Conservation (phyloP, 2,888 invertebrate genomes). For the Protonemura montana region DNA sequence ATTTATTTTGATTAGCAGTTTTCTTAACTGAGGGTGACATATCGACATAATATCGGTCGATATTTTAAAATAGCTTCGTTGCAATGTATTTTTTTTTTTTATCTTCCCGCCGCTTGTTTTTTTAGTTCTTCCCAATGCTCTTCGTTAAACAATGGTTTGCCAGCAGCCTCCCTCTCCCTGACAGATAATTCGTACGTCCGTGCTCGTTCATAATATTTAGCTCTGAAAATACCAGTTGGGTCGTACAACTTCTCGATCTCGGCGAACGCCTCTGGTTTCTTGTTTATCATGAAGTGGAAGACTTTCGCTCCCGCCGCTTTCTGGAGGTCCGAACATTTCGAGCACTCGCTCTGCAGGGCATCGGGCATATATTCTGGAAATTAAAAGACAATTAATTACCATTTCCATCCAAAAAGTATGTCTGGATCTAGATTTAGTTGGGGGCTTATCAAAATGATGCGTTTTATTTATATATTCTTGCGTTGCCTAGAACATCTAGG, state of each 20-base stretch:
- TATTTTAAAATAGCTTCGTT: no score
- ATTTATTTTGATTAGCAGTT: no score
- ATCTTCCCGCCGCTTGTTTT: no score
- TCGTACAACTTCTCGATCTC: conserved; percentile 50
- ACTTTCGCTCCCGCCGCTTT: conserved; percentile 48
- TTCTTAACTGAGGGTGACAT: no score
- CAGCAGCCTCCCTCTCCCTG: neutral
- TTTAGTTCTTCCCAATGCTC: no score
- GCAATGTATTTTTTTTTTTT: no score
- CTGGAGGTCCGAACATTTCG: conserved; percentile 48
- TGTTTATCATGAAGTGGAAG: conserved; percentile 46
- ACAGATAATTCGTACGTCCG: neutral
- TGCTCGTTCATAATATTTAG: conserved; percentile 43
- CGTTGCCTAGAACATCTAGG: no score
- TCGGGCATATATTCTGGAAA: conserved; percentile 49
- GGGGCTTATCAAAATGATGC: no score
- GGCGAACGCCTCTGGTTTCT: conserved; percentile 46
- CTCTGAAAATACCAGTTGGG: conserved; percentile 47
- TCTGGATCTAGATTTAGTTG: no score
- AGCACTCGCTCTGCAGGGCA: conserved; percentile 48
- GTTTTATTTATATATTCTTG: no score
- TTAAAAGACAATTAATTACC: neutral
- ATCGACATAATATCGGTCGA: no score
- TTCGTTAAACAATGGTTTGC: neutral
- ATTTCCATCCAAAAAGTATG: no score